Conservation (phyloP, 2,888 invertebrate genomes). For the Cosmorhoe ocellata region DNA sequence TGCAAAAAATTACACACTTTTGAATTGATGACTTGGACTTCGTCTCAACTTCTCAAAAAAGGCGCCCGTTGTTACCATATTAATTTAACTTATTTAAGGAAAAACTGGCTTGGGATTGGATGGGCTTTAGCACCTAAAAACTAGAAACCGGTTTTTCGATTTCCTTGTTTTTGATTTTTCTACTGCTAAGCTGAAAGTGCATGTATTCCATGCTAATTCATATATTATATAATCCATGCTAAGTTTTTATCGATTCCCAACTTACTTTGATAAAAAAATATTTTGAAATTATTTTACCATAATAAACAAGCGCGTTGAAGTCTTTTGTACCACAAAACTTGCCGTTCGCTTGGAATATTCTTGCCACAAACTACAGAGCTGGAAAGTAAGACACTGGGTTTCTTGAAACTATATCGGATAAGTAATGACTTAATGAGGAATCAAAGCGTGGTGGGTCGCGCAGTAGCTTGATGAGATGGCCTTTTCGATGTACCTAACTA, state of each 20-base stretch:
- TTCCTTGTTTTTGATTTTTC: too few species aligned
- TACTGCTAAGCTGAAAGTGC: too few species aligned
- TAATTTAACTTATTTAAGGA: too few species aligned
- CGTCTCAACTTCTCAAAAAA: neutral
- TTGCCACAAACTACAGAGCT: too few species aligned
- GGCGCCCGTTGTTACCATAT: too few species aligned
- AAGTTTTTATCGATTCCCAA: too few species aligned
- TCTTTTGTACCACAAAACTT: neutral
- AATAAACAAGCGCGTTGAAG: slow-evolving; percentile 8
- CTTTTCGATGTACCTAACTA: slow-evolving; percentile 5
- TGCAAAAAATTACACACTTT: slow-evolving; percentile 26
- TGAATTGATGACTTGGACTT: slow-evolving; percentile 22
- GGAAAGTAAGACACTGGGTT: too few species aligned
- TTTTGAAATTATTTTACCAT: neutral
- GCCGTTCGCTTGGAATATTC: neutral
- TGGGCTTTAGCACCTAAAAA: too few species aligned
- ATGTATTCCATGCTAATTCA: too few species aligned
- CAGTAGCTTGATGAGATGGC: slow-evolving; percentile 8
- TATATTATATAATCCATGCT: too few species aligned
- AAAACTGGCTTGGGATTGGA: too few species aligned
- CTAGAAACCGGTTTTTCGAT: too few species aligned
- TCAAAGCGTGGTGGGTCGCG: slow-evolving; percentile 18
- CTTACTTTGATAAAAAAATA: neutral
- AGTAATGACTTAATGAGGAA: slow-evolving; percentile 12
- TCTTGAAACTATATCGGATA: slow-evolving; percentile 11